A percentile compares a stretch with the other conserved stretches of the same genome.
These are phyloP conservation scores for Heliconius melpomene DNA, from an alignment of 1,140 invertebrate species.

Conservation along the genomic window DNA sequence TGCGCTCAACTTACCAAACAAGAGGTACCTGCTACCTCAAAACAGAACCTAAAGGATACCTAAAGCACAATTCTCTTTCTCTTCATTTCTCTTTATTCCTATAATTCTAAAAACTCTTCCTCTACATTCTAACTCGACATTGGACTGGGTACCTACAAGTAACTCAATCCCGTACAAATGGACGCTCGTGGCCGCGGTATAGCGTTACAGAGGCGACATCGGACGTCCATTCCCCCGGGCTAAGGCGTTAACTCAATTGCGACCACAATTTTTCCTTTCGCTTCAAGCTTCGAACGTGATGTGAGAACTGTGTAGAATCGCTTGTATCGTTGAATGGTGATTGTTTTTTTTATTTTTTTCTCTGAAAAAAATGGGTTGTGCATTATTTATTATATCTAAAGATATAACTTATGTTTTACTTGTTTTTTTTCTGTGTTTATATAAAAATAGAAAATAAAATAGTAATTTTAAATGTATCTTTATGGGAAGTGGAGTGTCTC, in stretches of 20 bases:
- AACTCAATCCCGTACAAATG: conserved; percentile 51
- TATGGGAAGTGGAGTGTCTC: too few relatives aligned
- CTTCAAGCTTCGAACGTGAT: conserved; percentile 21
- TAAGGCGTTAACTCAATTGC: conserved; percentile 53
- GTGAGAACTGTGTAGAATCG: conserved; percentile 10
- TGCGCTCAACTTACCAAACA: too few relatives aligned
- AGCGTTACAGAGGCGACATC: conserved; percentile 51
- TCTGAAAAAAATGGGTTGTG: background rate
- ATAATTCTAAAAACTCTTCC: conserved; percentile 1
- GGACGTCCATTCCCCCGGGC: conserved; percentile 45
- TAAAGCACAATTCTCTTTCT: background rate
- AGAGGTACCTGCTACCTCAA: too few relatives aligned
- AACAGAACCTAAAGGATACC: too few relatives aligned
- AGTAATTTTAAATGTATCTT: too few relatives aligned
- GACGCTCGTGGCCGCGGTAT: conserved; percentile 42
- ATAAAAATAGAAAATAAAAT: too few relatives aligned
- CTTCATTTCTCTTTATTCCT: background rate
- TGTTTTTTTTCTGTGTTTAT: too few relatives aligned
- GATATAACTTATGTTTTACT: too few relatives aligned
- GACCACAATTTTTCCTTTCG: conserved; percentile 47
- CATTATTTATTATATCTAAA: too few relatives aligned
- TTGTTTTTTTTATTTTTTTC: background rate
- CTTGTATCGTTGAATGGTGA: background rate
- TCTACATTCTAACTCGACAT: conserved; percentile 14
- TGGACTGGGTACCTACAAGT: conserved; percentile 21